These are phyloP conservation scores for Papilio gigon DNA, from an alignment of 2,888 invertebrate genomes.

Conservation along the genomic window DNA sequence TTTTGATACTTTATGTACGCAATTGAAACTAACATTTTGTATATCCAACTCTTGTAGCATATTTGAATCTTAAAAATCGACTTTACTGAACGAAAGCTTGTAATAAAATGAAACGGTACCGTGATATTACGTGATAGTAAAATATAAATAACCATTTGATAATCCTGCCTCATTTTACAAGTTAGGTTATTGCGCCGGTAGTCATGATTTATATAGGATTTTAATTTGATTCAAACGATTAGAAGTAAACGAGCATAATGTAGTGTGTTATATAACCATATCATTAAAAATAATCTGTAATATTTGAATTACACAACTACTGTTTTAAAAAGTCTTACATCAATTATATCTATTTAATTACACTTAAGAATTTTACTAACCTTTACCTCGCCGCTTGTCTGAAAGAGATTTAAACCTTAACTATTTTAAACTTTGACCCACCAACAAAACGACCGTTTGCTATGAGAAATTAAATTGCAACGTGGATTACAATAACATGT, in stretches of 20 bases:
- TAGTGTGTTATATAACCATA: not conserved
- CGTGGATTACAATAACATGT: not conserved
- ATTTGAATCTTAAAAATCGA: not conserved
- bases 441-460: not conserved
- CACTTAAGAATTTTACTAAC: not conserved
- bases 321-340: not conserved
- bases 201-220: not conserved
- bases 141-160: conserved; percentile 19
- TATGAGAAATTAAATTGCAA: not conserved
- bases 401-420: not conserved
- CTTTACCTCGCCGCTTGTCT: not conserved
- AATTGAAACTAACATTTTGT: conserved; percentile 28
- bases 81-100: not conserved
- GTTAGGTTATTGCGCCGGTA: conserved; percentile 9
- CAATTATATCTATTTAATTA: not conserved
- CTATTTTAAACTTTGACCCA: not conserved
- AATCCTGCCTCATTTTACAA: conserved; percentile 5
- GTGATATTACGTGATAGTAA: not conserved
- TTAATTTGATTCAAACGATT: not conserved
- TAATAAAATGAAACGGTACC: conserved; percentile 16
- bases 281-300: not conserved
- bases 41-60: conserved; percentile 29
- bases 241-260: not conserved
- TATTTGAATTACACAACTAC: not conserved
- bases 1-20: not conserved